phyloP scores from a whole-genome alignment of 2,888 invertebrate species.

The Drosophila borealis region DNA sequence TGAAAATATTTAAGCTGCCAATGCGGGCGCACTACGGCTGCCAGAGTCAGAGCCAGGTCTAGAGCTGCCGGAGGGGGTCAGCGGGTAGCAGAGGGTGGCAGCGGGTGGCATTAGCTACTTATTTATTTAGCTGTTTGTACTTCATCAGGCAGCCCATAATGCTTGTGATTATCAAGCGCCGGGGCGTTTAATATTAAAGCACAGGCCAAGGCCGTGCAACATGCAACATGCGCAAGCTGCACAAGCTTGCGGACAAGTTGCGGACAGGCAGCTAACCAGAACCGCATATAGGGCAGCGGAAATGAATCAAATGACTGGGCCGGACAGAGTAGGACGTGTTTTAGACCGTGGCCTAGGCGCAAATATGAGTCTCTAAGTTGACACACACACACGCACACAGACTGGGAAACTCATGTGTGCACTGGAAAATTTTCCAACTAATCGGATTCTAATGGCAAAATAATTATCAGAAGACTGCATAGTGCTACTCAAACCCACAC shows the following conservation, averaged over 20 bases:
- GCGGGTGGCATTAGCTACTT: slow-evolving; percentile 32
- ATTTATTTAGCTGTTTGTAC: slow-evolving; percentile 74
- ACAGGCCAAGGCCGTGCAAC: slow-evolving; percentile 15
- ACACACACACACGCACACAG: slow-evolving; percentile 29
- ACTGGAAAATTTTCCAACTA: slow-evolving; percentile 80
- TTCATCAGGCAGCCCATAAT: slow-evolving; percentile 73
- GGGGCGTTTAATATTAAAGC: slow-evolving; percentile 62
- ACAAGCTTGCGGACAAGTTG: slow-evolving; percentile 60
- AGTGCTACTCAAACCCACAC: slow-evolving; percentile 53
- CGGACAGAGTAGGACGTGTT: slow-evolving; percentile 9
- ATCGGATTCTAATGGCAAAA: slow-evolving; percentile 85
- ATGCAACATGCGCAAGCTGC: slow-evolving; percentile 30
- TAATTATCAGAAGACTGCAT: slow-evolving; percentile 82
- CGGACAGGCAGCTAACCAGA: slow-evolving; percentile 50
- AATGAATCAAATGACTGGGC: slow-evolving; percentile 66
- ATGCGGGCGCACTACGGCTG: slow-evolving; percentile 28
- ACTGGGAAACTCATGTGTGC: slow-evolving; percentile 30
- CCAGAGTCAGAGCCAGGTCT: neutral
- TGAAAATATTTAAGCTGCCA: slow-evolving; percentile 67
- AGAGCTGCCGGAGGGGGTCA: neutral
- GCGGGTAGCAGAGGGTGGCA: neutral
- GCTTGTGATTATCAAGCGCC: slow-evolving; percentile 59
- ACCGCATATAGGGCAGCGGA: slow-evolving; percentile 58
- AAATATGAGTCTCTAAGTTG: slow-evolving; percentile 58
- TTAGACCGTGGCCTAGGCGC: slow-evolving; percentile 14